These are phyloP conservation scores for Berghia stephanieae DNA, from an alignment of 1,140 invertebrate species.

Conservation along the genomic window DNA sequence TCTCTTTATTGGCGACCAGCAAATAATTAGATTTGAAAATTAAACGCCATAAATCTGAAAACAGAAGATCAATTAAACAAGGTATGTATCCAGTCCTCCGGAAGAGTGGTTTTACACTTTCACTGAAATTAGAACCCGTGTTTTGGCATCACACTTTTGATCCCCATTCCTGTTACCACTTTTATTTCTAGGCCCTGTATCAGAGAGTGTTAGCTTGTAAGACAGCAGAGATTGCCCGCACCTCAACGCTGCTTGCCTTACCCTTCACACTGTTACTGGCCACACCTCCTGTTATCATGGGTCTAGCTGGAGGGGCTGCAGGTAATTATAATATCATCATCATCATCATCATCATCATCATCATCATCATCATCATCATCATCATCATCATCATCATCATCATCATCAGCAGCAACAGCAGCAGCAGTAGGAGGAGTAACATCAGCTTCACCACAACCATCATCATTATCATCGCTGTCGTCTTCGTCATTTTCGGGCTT, in stretches of 20 bases:
- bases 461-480: neutral
- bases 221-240: slow-evolving; percentile 85
- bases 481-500: neutral
- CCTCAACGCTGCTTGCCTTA: slow-evolving; percentile 91
- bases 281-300: slow-evolving; percentile 92
- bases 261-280: slow-evolving; percentile 92
- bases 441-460: slow-evolving; percentile 9
- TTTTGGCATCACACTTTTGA: too few species aligned
- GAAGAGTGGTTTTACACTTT: too few species aligned
- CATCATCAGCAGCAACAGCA: slow-evolving; percentile 3
- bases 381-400: neutral
- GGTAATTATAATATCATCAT: slow-evolving; percentile 69
- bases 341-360: neutral
- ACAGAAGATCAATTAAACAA: too few species aligned
- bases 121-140: too few species aligned
- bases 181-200: slow-evolving; percentile 84
- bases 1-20: too few species aligned
- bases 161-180: neutral
- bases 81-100: too few species aligned
- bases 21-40: too few species aligned
- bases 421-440: too few species aligned
- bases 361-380: slow-evolving; percentile 6
- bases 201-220: slow-evolving; percentile 93
- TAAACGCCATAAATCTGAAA: too few species aligned
- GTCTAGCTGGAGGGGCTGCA: slow-evolving; percentile 92